Percentiles rank a stretch among this genome's conserved stretches.
Conservation (phyloP, 1,140 invertebrate genomes). For the Dendrolimus kikuchii region DNA sequence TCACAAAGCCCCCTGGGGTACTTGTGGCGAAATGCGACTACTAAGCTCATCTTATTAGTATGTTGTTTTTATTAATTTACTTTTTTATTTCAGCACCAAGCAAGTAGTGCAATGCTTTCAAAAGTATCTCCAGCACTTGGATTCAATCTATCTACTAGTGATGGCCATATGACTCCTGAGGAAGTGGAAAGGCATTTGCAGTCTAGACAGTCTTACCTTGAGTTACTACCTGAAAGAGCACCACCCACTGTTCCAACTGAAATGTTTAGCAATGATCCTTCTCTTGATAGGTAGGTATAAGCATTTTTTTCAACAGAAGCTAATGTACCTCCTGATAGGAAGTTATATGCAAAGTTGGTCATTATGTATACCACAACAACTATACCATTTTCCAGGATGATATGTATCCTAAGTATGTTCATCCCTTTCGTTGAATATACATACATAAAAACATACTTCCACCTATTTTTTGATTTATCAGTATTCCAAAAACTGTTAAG, state of each 20-base stretch:
- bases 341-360: too few relatives aligned
- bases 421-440: too few relatives aligned
- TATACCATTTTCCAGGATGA: too few relatives aligned
- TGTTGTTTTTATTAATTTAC: background rate
- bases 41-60: background rate
- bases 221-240: constrained; percentile 87
- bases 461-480: too few relatives aligned
- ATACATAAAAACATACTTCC: too few relatives aligned
- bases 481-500: too few relatives aligned
- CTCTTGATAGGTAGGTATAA: constrained; percentile 79
- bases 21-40: too few relatives aligned
- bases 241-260: constrained; percentile 91
- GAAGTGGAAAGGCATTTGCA: constrained; percentile 93
- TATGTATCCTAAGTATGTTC: too few relatives aligned
- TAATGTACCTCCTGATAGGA: background rate
- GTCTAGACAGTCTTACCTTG: constrained; percentile 85
- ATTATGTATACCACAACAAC: too few relatives aligned
- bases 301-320: constrained; percentile 7
- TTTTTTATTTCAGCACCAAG: constrained; percentile 39
- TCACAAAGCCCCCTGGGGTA: too few relatives aligned
- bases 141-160: constrained; percentile 73
- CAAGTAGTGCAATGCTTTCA: constrained; percentile 33
- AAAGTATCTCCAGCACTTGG: constrained; percentile 54
- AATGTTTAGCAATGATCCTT: constrained; percentile 94
- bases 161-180: constrained; percentile 91